phyloP scores from a whole-genome alignment of 92 coral and sea anemone species.

The Parazoanthus atlanticus region DNA sequence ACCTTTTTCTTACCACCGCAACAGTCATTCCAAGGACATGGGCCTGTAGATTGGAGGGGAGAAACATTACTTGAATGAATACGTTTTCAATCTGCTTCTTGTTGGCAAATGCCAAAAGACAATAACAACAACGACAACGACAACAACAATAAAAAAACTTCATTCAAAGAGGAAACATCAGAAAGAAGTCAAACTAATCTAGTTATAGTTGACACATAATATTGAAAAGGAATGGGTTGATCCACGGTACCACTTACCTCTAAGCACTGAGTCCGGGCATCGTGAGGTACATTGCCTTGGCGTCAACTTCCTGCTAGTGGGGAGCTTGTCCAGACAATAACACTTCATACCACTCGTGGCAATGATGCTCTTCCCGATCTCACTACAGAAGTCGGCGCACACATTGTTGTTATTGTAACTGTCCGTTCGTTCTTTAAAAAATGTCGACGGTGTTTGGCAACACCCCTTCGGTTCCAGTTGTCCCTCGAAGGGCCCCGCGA shows the following conservation, averaged over 20 bases:
- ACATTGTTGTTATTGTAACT: conserved; percentile 12
- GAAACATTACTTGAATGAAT: background rate
- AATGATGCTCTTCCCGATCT: conserved; percentile 16
- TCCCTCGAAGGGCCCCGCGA: background rate
- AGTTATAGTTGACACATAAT: no score
- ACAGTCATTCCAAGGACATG: background rate
- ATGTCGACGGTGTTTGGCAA: background rate
- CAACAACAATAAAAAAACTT: no score
- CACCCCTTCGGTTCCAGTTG: background rate
- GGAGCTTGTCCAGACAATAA: conserved; percentile 3
- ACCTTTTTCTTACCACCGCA: background rate
- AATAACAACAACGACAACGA: no score
- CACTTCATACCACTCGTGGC: conserved; percentile 10
- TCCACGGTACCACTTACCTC: no score
- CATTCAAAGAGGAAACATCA: no score
- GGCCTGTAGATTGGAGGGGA: background rate
- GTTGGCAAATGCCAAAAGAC: no score
- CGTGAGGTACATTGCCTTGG: no score
- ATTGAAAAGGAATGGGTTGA: no score
- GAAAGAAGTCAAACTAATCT: no score
- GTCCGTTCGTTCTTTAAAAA: conserved; percentile 9
- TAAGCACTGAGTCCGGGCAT: no score
- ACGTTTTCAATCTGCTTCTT: no score
- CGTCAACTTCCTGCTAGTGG: background rate
- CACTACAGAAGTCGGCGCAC: conserved; percentile 18